Evolutionary conservation across 2,888 invertebrate species (phyloP).

Genomic region (Liposcelis brunnea): DNA sequence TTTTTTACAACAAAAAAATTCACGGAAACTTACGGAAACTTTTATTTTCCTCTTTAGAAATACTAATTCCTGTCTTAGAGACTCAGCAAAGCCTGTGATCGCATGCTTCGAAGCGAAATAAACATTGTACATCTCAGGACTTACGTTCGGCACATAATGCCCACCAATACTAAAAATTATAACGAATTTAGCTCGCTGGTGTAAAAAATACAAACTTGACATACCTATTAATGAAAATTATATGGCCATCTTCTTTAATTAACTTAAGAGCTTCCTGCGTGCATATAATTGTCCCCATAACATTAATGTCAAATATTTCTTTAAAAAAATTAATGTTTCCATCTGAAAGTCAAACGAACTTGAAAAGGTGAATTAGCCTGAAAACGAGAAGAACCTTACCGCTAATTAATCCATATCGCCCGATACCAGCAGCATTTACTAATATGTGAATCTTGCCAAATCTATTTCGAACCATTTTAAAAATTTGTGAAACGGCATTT

Average conservation of each 20-base stretch:
- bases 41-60: slow-evolving; percentile 14
- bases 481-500: slow-evolving; percentile 21
- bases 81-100: slow-evolving; percentile 24
- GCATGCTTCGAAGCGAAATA: slow-evolving; percentile 26
- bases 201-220: too few species aligned
- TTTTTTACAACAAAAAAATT: too few species aligned
- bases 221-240: not conserved
- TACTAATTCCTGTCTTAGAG: slow-evolving; percentile 24
- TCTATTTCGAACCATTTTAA: slow-evolving; percentile 22
- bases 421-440: slow-evolving; percentile 26
- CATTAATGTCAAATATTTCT: slow-evolving; percentile 18
- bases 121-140: too few species aligned
- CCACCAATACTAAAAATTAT: slow-evolving; percentile 23
- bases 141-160: slow-evolving; percentile 18
- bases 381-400: slow-evolving; percentile 13
- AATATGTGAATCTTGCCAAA: slow-evolving; percentile 24
- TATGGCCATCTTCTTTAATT: slow-evolving; percentile 17
- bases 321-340: slow-evolving; percentile 16
- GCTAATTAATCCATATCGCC: slow-evolving; percentile 15
- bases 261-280: slow-evolving; percentile 19
- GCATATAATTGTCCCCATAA: slow-evolving; percentile 21
- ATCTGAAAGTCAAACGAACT: slow-evolving; percentile 15
- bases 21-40: slow-evolving; percentile 17
- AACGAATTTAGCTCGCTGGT: too few species aligned
- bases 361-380: not conserved